phyloP scores from a whole-genome alignment of 2,888 invertebrate genomes.

The Platynereis dumerilii region DNA sequence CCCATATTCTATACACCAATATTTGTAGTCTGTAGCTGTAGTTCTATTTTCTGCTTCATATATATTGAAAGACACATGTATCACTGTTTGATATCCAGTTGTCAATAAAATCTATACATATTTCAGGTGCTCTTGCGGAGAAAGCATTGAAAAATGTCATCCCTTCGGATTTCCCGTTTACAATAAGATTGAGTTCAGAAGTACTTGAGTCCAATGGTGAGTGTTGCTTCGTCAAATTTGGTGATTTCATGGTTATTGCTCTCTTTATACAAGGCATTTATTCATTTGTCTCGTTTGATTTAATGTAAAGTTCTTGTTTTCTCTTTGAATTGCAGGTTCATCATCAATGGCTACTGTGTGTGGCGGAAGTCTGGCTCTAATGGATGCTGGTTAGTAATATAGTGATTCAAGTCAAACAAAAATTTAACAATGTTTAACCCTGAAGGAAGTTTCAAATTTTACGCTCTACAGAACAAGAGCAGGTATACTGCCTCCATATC shows the following conservation, averaged over 20 bases:
- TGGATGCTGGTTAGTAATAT: conserved; percentile 83
- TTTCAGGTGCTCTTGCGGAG: conserved; percentile 84
- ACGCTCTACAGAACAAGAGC: too few species aligned
- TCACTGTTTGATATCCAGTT: too few species aligned
- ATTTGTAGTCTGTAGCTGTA: too few species aligned
- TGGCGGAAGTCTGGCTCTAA: conserved; percentile 90
- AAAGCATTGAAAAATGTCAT: conserved; percentile 83
- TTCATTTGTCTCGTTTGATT: neutral
- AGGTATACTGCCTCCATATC: too few species aligned
- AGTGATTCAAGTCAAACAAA: too few species aligned
- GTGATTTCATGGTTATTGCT: too few species aligned
- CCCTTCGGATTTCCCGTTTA: conserved; percentile 84
- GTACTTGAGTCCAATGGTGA: conserved; percentile 84
- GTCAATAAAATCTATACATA: neutral
- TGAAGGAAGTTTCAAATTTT: too few species aligned
- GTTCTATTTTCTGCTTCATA: too few species aligned
- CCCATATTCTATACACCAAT: too few species aligned
- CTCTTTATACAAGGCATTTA: neutral
- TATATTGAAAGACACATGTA: too few species aligned
- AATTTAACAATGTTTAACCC: too few species aligned
- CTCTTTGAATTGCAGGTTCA: conserved; percentile 71
- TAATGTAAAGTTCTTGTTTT: neutral
- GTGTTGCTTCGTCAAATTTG: conserved; percentile 27
- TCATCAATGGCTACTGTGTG: conserved; percentile 99
- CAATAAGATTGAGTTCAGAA: conserved; percentile 88